Evolutionary conservation across 2,113 vertebrate species (phyloP), one percentile per base, ranked within the genome.

Genomic region (Jacana jacana): DNA sequence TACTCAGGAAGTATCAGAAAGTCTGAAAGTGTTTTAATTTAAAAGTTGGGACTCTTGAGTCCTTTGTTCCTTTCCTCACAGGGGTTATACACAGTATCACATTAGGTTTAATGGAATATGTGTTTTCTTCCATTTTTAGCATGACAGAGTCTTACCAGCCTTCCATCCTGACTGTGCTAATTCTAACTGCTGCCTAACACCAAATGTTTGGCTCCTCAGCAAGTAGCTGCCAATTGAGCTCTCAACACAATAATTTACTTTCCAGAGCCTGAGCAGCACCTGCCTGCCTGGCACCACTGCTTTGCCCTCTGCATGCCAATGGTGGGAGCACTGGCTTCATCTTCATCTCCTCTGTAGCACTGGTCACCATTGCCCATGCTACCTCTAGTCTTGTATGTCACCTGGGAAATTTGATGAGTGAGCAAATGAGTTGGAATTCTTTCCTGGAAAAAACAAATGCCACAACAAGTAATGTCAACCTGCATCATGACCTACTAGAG

Each of bases 371-470:
- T 63, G 22, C 28, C 40, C 12, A 4, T 40, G 40, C 15, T 55
- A 49, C 19, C 48, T 76, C 19, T 40, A 16, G 13, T 52, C 16
- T 15, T 58, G 7, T 31, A n/a, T 15, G 18, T n/a, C 33, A 42
- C 12, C 13, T 64, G 13, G 39, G 27, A 72, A 82, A 37, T 15
- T 35, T 3, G 0, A 0, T 33, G 11, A 44, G 7, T 40, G 39
- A 66, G 42, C 17, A 87, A 68, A 33, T 10, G 4, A 28, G 10
- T 11, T 44, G 19, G 48, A 90, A 66, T 82, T 28, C 25, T 76
- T 40, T n/a, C 11, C 42, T 46, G 25, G 19, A 58, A 42, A 63
- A 63, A 79, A 72, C 27, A 63, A 61, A 78, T 3, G 4, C 14
- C 37, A n/a, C n/a, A 54, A 40, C 35, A 1, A 19, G 42, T 46